These are phyloP conservation scores for Meiosimyza platycephala DNA, from an alignment of 2,888 invertebrate species.

Conservation along the genomic window DNA sequence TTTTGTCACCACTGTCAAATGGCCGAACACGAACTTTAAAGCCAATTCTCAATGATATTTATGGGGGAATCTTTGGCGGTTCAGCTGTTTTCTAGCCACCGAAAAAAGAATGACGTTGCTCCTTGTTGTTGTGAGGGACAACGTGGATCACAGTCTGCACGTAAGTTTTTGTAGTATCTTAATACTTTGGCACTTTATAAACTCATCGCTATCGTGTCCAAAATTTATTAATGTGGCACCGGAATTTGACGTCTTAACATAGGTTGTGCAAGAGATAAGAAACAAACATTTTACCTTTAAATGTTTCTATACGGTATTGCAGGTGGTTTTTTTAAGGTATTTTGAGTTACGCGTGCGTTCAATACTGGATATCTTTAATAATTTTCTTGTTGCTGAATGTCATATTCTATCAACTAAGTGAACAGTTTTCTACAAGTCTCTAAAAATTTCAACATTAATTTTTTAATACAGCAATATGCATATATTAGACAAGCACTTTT, in stretches of 20 bases:
- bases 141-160: not conserved
- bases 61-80: not conserved
- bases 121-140: too few species aligned
- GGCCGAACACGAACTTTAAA: conserved; percentile 2
- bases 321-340: too few species aligned
- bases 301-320: too few species aligned
- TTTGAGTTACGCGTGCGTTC: too few species aligned
- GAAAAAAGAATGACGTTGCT: too few species aligned
- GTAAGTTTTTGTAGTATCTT: conserved; percentile 5
- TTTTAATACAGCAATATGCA: too few species aligned
- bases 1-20: not conserved
- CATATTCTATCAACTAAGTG: too few species aligned
- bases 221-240: conserved; percentile 46
- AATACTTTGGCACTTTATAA: conserved; percentile 47
- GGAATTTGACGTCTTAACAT: conserved; percentile 47
- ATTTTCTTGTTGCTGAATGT: too few species aligned
- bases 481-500: too few species aligned
- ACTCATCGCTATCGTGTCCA: conserved; percentile 41
- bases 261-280: conserved; percentile 33
- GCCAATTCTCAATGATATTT: not conserved
- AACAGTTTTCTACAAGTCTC: too few species aligned
- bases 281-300: not conserved
- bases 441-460: too few species aligned
- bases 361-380: too few species aligned
- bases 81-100: conserved; percentile 2